A percentile compares a stretch with the other conserved stretches of the same genome.
phyloP scores from a whole-genome alignment of 2,797 vertebrate species.

The Enteromius anoplus region DNA sequence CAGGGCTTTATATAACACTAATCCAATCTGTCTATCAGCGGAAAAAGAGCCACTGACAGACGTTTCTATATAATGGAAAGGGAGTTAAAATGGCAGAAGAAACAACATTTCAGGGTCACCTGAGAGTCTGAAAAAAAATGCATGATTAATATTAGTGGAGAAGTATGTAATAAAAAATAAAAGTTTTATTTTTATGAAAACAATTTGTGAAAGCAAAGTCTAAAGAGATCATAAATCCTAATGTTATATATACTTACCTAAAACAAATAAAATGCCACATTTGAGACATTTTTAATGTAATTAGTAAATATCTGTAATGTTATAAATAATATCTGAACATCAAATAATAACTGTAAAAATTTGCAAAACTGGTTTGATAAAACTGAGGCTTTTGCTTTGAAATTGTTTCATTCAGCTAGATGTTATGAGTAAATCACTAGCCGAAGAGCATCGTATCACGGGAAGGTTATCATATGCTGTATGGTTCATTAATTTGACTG shows the following conservation, averaged over 20 bases:
- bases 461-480: background rate
- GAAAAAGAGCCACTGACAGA: conserved; percentile 11
- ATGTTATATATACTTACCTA: background rate
- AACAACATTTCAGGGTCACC: background rate
- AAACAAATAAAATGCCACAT: background rate
- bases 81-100: background rate
- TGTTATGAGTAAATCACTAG: background rate
- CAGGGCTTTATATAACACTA: conserved; percentile 62
- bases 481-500: conserved; percentile 58
- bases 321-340: background rate
- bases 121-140: background rate
- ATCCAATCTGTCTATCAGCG: conserved; percentile 24
- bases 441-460: conserved; percentile 1
- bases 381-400: background rate
- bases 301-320: background rate
- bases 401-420: background rate
- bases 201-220: background rate
- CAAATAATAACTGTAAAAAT: background rate
- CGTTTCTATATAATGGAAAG: background rate
- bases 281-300: background rate
- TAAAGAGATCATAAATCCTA: background rate
- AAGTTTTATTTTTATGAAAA: background rate
- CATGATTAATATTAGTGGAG: background rate
- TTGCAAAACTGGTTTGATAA: background rate
- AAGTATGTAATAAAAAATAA: background rate